Evolutionary conservation across 2,113 vertebrate genomes (phyloP), one percentile per base, ranked within the genome.

Genomic region (Alectura lathami): DNA sequence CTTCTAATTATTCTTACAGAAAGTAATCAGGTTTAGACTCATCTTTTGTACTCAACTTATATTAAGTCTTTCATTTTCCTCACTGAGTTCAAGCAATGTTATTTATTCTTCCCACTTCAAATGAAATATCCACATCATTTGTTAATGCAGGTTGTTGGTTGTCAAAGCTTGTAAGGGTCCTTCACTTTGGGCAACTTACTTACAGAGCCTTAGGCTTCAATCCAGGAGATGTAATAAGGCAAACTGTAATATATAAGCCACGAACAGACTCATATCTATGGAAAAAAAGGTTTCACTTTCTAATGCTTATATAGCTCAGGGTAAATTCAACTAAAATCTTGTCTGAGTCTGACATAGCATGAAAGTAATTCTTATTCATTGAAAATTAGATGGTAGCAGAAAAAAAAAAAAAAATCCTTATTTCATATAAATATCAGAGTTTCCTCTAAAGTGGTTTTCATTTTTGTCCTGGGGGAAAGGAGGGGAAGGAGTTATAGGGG

Each of bases 281-380:
- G 79, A 86, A 92, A 97, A 97, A 96, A 94, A 87, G 62, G 88
- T 93, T 94, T 94, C 86, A 73, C 78, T 96, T 94, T 94, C 83
- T 89, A 91, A 80, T 29, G 20, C 69, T 92, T 51, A 83, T 67
- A 94, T 91, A 95, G 95, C 94, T 97, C 92, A 97, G 89, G 96
- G 96, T 97, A 97, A 97, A 96, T 93, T 90, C 91, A 91, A 70
- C 82, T 89, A 75, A 94, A 96, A 96, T 93, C 92, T 84, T 2
- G 5, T 88, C 89, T 94, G 91, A 96, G 86, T 92, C 78, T 88
- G 89, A 96, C 97, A 96, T 93, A 96, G 95, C 89, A 97, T 96
- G 94, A 96, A 97, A 97, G 94, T 97, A 96, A 98, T 98, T 97
- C 96, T 97, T 98, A 97, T 98, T 98, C 97, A 98, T 97, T 97